Evolutionary conservation across 2,113 vertebrate species (phyloP).

Genomic region (Rallus limicola): DNA sequence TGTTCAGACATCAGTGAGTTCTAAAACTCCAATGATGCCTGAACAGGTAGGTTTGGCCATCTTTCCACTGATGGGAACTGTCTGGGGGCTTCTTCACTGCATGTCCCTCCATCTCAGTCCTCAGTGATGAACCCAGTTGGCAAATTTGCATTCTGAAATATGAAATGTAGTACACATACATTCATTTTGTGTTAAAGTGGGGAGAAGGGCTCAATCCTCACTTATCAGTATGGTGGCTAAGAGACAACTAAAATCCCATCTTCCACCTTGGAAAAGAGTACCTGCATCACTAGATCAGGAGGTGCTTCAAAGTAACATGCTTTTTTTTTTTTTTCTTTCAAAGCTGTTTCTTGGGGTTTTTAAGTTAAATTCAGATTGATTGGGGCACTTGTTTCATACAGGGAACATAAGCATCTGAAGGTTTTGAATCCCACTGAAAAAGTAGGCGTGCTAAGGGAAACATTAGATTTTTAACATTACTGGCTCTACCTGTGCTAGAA

Average conservation of each 20-base stretch:
- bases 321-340: not conserved
- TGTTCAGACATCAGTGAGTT: not conserved
- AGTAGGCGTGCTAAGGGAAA: not conserved
- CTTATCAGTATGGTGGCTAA: not conserved
- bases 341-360: not conserved
- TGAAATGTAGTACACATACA: not conserved
- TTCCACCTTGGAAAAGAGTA: not conserved
- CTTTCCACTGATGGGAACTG: not conserved
- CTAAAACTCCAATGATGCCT: not conserved
- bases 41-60: fast-evolving
- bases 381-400: not conserved
- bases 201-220: not conserved
- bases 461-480: not conserved
- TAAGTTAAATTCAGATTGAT: not conserved
- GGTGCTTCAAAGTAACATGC: not conserved
- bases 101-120: not conserved
- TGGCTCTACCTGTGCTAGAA: not conserved
- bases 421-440: not conserved
- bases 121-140: not conserved
- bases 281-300: not conserved
- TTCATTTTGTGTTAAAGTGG: not conserved
- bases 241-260: not conserved
- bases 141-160: not conserved
- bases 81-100: not conserved
- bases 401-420: not conserved